A percentile compares a stretch with the other conserved stretches of the same genome.
These are phyloP conservation scores for Neodon shergylaensis DNA, from an alignment of 2,113 vertebrate species.

Conservation along the genomic window DNA sequence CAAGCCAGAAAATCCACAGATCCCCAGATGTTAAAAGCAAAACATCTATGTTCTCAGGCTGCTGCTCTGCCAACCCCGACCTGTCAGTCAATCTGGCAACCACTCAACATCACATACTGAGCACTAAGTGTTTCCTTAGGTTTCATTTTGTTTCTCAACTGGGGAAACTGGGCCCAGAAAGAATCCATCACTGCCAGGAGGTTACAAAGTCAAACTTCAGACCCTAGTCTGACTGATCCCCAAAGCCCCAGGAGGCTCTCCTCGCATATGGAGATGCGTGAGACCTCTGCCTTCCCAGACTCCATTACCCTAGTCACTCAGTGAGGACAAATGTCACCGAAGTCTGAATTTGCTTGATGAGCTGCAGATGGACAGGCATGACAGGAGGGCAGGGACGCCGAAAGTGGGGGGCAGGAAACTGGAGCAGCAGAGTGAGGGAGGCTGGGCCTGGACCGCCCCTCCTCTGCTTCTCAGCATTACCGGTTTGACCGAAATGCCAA, in stretches of 20 bases:
- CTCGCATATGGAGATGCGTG: background rate
- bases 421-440: background rate
- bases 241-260: background rate
- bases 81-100: background rate
- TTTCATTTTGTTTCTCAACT: constrained; percentile 1
- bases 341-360: background rate
- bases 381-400: fast-evolving
- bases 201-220: background rate
- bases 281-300: background rate
- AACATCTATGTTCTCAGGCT: background rate
- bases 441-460: background rate
- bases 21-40: background rate
- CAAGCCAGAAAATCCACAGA: background rate
- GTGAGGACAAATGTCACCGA: background rate
- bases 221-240: background rate
- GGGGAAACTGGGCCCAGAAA: background rate
- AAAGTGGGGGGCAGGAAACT: background rate
- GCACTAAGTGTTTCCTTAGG: background rate
- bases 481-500: background rate
- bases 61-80: background rate
- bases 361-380: background rate
- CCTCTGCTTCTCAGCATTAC: background rate
- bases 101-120: background rate
- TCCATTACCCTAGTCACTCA: background rate
- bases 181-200: background rate